Base-by-base conservation (phyloP, 2,888 invertebrate species). In the Iselma pallidipennis region DNA sequence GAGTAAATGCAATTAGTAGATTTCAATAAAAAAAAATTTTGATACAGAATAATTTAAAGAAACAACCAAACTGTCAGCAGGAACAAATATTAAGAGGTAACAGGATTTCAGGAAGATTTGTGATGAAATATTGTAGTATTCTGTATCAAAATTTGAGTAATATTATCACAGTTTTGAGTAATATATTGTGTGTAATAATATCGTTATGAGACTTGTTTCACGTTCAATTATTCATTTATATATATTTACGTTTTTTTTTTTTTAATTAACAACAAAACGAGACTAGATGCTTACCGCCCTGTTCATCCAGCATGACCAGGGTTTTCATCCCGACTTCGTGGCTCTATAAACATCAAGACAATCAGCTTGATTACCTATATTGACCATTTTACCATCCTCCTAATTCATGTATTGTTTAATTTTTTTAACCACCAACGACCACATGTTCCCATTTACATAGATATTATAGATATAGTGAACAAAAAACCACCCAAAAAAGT, bases 321-420 rank as follows among this genome's bases (percentile, higher is more conserved):
- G 96, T 94, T 89, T 95, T 94, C 91, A 98, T 98, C 86, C 97
- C 97, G 86, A 96, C 97, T 89, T 98, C 97, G 90, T 97, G 96
- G 89, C 96, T 96, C 97, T 98, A 93, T 89, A 93, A 91, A 88
- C 85, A 87, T 78, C 73, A 76, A 77, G 70, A 78, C 71, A 72
- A 71, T 70, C 79, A 82, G 69, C 68, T 66, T 54, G 59, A 59
- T 42, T 55, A 62, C 66, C 64, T 64, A 56, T 58, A 49, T 21
- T 42, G 10, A 9, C 21, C 42, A 16, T 42, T 14, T 42, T 10
- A 42, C 42, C 42, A 42, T 42, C 19, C 42, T 42, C 42, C 42
- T 21, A 42, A 16, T 37, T 37, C 9, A 1, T 14, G 14, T 37
- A n/a, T n/a, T n/a, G n/a, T 16, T 37, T 37, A 37, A 31, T 37